Evolutionary conservation across 23 tunicate genomes (phyloP).

Genomic region (Styela clava): DNA sequence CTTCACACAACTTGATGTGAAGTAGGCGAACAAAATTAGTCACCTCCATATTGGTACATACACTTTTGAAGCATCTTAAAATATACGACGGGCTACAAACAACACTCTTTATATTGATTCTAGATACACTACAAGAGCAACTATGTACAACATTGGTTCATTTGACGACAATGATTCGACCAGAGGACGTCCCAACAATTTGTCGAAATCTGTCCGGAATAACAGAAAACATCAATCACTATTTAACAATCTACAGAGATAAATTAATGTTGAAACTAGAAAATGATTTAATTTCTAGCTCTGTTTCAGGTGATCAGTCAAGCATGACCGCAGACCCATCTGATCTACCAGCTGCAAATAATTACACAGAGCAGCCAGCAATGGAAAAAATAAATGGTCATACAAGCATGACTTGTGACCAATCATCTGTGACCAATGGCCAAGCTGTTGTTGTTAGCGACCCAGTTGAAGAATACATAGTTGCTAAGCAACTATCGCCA

Average conservation of each 20-base stretch:
- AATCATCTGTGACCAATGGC: not conserved
- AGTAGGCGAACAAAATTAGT: too few species aligned
- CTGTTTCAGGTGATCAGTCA: not conserved
- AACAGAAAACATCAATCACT: not conserved
- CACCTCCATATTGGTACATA: too few species aligned
- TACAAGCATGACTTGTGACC: too few species aligned
- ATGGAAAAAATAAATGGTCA: not conserved
- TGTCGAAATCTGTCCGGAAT: not conserved
- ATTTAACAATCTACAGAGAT: not conserved
- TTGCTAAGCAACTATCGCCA: constrained; percentile 9
- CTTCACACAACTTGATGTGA: too few species aligned
- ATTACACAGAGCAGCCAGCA: not conserved
- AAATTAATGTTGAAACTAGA: not conserved
- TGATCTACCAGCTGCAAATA: too few species aligned
- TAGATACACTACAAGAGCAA: constrained; percentile 63
- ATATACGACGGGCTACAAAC: too few species aligned
- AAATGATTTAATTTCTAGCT: not conserved
- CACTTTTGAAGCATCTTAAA: too few species aligned
- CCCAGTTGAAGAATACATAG: constrained; percentile 19
- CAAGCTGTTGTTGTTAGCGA: not conserved
- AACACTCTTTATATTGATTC: too few species aligned
- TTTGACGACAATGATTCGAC: constrained; percentile 16
- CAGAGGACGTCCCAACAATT: constrained; percentile 26
- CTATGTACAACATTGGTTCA: constrained; percentile 58
- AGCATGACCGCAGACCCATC: too few species aligned